These are phyloP conservation scores for Drosophila lacertosa DNA, from an alignment of 1,140 invertebrate species.

Conservation along the genomic window DNA sequence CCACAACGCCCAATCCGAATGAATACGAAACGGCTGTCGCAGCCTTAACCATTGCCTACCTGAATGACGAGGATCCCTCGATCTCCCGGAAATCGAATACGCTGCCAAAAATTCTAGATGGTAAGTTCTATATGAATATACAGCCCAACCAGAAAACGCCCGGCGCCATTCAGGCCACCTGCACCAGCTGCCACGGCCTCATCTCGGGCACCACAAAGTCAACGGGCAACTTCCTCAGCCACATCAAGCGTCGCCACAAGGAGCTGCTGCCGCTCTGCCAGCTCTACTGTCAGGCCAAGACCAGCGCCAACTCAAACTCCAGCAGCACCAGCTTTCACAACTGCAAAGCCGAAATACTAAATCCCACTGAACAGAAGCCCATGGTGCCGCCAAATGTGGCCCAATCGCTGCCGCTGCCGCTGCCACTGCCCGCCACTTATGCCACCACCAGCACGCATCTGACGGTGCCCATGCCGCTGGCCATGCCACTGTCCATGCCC, in stretches of 20 bases:
- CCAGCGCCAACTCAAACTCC: conserved; percentile 26
- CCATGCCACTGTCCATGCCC: conserved; percentile 63
- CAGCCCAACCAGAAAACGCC: conserved; percentile 78
- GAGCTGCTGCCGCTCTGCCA: conserved; percentile 69
- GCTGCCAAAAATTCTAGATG: conserved; percentile 77
- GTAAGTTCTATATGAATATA: conserved; percentile 80
- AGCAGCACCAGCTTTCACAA: conserved; percentile 15
- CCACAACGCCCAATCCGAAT: conserved; percentile 13
- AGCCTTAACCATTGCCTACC: conserved; percentile 31
- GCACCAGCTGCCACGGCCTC: conserved; percentile 71
- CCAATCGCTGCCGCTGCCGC: background rate
- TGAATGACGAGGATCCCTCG: conserved; percentile 64
- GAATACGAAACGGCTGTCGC: conserved; percentile 24
- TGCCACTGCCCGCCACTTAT: conserved; percentile 31
- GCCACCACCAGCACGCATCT: conserved; percentile 47
- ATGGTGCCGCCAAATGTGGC: conserved; percentile 7
- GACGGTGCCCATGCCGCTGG: conserved; percentile 50
- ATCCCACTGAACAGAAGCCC: conserved; percentile 35
- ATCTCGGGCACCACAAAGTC: conserved; percentile 80
- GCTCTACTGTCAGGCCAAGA: conserved; percentile 75
- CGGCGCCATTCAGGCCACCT: conserved; percentile 78
- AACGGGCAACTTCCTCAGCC: conserved; percentile 78
- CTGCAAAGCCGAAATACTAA: conserved; percentile 18
- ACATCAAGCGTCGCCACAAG: conserved; percentile 78
- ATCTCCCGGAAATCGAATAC: conserved; percentile 61